Conservation (phyloP, 2,888 invertebrate genomes). For the Hirtodrosophila duncani region DNA sequence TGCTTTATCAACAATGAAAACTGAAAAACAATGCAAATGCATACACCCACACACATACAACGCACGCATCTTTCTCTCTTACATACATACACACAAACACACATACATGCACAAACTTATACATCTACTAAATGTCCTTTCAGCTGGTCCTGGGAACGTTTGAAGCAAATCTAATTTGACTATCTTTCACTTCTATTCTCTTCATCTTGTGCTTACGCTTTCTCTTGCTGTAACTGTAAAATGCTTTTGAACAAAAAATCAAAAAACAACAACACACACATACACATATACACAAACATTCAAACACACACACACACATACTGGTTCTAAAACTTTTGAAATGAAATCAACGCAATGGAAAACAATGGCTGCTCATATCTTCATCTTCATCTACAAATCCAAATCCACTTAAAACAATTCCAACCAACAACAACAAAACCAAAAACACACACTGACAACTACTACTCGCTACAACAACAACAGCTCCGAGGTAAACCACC, state of each 20-base stretch:
- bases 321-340: conserved; percentile 23
- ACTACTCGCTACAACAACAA: conserved; percentile 40
- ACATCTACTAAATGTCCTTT: conserved; percentile 42
- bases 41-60: conserved; percentile 25
- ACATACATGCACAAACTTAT: conserved; percentile 29
- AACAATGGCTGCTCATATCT: conserved; percentile 37
- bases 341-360: conserved; percentile 26
- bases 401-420: conserved; percentile 27
- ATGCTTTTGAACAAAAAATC: conserved; percentile 35
- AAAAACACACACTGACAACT: conserved; percentile 34
- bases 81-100: conserved; percentile 4
- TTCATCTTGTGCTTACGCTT: conserved; percentile 36
- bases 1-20: conserved; percentile 51
- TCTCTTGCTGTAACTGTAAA: conserved; percentile 22
- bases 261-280: conserved; percentile 26
- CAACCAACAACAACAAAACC: conserved; percentile 27
- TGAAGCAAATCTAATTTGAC: conserved; percentile 78
- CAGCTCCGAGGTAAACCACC: conserved; percentile 77
- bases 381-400: conserved; percentile 30
- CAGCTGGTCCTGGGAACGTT: conserved; percentile 78
- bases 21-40: conserved; percentile 56
- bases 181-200: conserved; percentile 64
- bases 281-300: conserved; percentile 18
- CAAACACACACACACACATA: conserved; percentile 10
- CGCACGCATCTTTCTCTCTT: too few relatives aligned